These are phyloP conservation scores for Petrophora chlorosata DNA, from an alignment of 2,888 invertebrate genomes.

Conservation along the genomic window DNA sequence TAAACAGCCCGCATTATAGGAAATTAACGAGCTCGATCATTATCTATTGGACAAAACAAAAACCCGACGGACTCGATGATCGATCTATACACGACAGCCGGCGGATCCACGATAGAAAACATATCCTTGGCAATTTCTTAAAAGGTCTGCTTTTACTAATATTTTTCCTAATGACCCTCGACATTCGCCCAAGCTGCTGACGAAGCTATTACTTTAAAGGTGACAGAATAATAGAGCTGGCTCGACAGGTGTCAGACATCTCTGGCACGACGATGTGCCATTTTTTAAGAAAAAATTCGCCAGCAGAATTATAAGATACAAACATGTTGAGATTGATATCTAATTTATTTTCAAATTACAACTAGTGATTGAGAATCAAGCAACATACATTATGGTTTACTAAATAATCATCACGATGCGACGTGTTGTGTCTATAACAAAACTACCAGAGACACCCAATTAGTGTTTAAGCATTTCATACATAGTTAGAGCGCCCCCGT, in stretches of 20 bases:
- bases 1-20: constrained; percentile 42
- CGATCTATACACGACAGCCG: constrained; percentile 45
- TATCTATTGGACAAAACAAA: constrained; percentile 54
- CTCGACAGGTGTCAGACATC: constrained; percentile 26
- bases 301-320: background rate
- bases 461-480: constrained; percentile 25
- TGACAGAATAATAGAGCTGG: constrained; percentile 34
- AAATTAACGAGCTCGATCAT: constrained; percentile 50
- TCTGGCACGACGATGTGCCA: constrained; percentile 23
- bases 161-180: constrained; percentile 30
- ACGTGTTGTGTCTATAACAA: no score
- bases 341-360: no score
- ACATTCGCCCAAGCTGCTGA: constrained; percentile 30
- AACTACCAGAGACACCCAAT: constrained; percentile 19
- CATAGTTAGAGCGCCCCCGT: constrained; percentile 20
- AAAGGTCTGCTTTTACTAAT: constrained; percentile 29
- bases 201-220: constrained; percentile 28
- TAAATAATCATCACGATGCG: no score
- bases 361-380: no score
- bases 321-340: no score
- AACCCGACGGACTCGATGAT: constrained; percentile 46
- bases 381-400: no score
- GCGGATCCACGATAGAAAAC: constrained; percentile 31
- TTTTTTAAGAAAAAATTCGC: constrained; percentile 12
- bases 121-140: constrained; percentile 34